Conservation (phyloP, 2,888 invertebrate genomes). For the Caenorhabditis macrosperma region DNA sequence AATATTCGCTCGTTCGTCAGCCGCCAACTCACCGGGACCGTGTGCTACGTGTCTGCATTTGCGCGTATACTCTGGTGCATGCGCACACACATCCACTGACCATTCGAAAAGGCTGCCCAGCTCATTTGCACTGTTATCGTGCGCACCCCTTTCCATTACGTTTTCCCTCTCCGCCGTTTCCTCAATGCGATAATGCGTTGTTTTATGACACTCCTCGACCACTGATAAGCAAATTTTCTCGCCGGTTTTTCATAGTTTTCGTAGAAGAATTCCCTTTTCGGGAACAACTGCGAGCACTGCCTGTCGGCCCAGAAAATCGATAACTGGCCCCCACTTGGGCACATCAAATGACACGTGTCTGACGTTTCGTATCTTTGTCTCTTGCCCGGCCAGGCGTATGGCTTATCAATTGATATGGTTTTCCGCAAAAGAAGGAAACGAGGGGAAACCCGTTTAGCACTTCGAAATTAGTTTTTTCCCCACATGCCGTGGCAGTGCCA, state of each 20-base stretch:
- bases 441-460: too few relatives aligned
- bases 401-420: too few relatives aligned
- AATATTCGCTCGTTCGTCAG: neutral
- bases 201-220: too few relatives aligned
- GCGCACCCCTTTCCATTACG: neutral
- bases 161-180: conserved; percentile 5
- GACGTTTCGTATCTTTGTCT: too few relatives aligned
- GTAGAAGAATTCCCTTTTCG: neutral
- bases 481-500: neutral
- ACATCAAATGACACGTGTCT: too few relatives aligned
- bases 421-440: too few relatives aligned
- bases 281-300: too few relatives aligned
- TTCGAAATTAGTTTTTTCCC: too few relatives aligned
- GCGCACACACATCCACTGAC: conserved; percentile 9
- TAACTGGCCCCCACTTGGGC: neutral
- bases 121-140: conserved; percentile 38
- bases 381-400: too few relatives aligned
- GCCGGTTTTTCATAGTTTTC: neutral
- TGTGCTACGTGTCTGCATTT: conserved; percentile 13
- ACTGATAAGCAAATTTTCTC: conserved; percentile 20
- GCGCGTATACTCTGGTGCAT: conserved; percentile 5
- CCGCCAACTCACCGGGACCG: conserved; percentile 14
- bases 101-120: conserved; percentile 4
- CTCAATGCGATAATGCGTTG: neutral
- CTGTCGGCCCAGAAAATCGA: conserved; percentile 9